Conservation (phyloP, 1,140 invertebrate species). For the Calliphora vicina region DNA sequence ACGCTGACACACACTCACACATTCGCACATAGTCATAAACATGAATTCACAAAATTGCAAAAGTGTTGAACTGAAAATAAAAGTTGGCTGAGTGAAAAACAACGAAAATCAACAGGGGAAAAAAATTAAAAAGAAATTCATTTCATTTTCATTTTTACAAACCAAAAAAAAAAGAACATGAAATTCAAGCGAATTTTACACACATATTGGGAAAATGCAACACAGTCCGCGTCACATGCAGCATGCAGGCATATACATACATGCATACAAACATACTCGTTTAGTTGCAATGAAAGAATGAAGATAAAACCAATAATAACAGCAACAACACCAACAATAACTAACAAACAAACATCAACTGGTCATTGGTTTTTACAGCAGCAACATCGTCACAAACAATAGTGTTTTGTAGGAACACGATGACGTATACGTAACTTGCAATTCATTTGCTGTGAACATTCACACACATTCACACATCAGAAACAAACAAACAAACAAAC, state of each 20-base stretch:
- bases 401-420: not conserved
- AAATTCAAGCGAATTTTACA: not conserved
- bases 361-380: not conserved
- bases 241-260: not conserved
- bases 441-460: not conserved
- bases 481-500: not conserved
- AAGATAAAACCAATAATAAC: not conserved
- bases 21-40: not conserved
- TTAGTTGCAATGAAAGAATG: not conserved
- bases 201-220: not conserved
- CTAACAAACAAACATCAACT: not conserved
- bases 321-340: not conserved
- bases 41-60: not conserved
- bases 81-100: not conserved
- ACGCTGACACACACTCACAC: not conserved
- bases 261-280: no score
- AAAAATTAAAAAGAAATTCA: not conserved
- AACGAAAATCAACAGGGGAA: not conserved
- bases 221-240: not conserved
- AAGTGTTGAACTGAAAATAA: conserved; percentile 9
- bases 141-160: conserved; percentile 9
- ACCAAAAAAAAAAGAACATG: not conserved
- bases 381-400: not conserved
- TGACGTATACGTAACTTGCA: not conserved
- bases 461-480: not conserved